Evolutionary conservation across 2,888 invertebrate species (phyloP).

Genomic region (Macropis europaea): DNA sequence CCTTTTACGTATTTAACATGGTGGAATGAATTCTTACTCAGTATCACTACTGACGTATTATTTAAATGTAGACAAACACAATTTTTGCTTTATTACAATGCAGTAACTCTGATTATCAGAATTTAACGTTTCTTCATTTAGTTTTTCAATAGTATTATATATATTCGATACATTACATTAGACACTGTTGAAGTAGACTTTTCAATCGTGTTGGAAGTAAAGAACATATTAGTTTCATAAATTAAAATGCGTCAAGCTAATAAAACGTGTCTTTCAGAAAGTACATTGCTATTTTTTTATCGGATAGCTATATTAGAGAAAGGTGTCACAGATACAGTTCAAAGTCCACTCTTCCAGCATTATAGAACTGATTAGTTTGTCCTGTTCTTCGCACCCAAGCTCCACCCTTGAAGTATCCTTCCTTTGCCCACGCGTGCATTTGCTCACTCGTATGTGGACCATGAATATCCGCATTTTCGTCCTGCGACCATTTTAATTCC

Average conservation of each 20-base stretch:
- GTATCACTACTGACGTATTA: neutral
- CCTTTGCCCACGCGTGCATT: slow-evolving; percentile 94
- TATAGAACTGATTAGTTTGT: slow-evolving; percentile 89
- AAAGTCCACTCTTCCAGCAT: slow-evolving; percentile 94
- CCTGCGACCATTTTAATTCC: slow-evolving; percentile 95
- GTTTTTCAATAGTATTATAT: slow-evolving; percentile 28
- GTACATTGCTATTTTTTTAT: slow-evolving; percentile 14
- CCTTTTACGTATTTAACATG: neutral
- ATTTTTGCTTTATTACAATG: slow-evolving; percentile 13
- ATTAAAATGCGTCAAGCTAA: neutral
- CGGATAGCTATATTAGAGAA: neutral
- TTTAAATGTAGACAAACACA: slow-evolving; percentile 12
- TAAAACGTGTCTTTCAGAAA: slow-evolving; percentile 2
- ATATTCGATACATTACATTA: slow-evolving; percentile 10
- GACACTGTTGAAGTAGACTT: neutral
- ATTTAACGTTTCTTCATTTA: neutral
- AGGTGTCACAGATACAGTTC: slow-evolving; percentile 89
- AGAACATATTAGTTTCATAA: neutral
- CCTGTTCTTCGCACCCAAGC: slow-evolving; percentile 93
- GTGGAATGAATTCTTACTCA: slow-evolving; percentile 27
- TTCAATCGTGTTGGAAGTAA: neutral
- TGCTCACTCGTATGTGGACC: slow-evolving; percentile 93
- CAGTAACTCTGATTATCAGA: neutral
- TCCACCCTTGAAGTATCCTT: slow-evolving; percentile 91
- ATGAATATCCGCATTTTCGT: slow-evolving; percentile 86